These are phyloP conservation scores for Chymomyza amoena DNA, from an alignment of 2,888 invertebrate species.

Conservation along the genomic window DNA sequence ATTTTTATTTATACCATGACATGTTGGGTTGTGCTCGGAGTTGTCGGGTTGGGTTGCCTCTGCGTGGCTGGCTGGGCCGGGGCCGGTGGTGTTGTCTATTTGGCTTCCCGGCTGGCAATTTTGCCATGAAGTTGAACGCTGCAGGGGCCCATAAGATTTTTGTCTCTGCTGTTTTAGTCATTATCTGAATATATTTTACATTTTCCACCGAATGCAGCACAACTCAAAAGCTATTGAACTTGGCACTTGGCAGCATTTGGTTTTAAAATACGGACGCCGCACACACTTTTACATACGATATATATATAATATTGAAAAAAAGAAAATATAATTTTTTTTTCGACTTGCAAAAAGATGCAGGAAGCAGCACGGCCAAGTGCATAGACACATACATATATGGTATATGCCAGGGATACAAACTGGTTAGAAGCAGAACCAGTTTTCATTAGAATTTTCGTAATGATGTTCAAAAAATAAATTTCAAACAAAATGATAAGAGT, in stretches of 20 bases:
- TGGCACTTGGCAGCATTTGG: constrained; percentile 61
- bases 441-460: neutral
- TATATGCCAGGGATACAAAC: neutral
- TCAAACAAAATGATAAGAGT: no score
- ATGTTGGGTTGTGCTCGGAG: neutral
- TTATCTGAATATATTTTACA: constrained; percentile 41
- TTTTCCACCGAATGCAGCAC: constrained; percentile 1
- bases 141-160: constrained; percentile 36
- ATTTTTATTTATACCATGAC: constrained; percentile 42
- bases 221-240: constrained; percentile 65
- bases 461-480: neutral
- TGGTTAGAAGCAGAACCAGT: neutral
- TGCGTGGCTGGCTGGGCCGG: neutral
- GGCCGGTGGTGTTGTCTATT: neutral
- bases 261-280: constrained; percentile 52
- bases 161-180: constrained; percentile 56
- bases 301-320: constrained; percentile 26
- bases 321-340: neutral
- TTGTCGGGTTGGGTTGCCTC: neutral
- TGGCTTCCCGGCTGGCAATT: neutral
- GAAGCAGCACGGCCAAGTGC: constrained; percentile 40
- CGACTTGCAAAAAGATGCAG: constrained; percentile 36
- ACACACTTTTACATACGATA: constrained; percentile 37
- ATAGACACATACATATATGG: neutral
- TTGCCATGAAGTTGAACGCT: constrained; percentile 10